Evolutionary conservation across 37 sponge, comb jelly and placozoan species (phyloP).

Genomic region (Chondrosia reniformis): DNA sequence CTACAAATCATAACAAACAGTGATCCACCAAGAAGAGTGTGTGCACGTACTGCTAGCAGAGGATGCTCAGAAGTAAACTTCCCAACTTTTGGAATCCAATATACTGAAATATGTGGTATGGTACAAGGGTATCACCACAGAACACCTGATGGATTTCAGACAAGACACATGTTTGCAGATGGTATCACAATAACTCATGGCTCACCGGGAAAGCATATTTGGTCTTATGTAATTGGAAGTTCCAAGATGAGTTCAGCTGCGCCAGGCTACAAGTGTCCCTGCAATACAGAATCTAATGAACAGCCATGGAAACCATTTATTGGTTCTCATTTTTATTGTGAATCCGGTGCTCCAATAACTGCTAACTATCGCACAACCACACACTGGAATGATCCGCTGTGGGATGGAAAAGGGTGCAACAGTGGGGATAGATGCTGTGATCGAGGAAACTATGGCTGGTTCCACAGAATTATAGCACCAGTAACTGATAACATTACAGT

Average conservation of each 20-base stretch:
- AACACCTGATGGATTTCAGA: not conserved
- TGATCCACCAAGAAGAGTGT: not conserved
- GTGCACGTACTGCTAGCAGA: not conserved
- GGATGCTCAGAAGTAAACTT: not conserved
- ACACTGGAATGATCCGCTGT: slow-evolving; percentile 1
- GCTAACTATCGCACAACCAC: not conserved
- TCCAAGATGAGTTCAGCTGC: not conserved
- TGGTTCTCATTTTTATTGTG: not conserved
- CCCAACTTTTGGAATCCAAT: not conserved
- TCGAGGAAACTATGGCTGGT: not conserved
- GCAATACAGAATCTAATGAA: not conserved
- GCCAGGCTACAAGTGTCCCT: not conserved
- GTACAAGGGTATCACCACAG: not conserved
- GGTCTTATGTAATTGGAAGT: not conserved
- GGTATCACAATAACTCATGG: slow-evolving; percentile 4
- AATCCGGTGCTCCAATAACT: not conserved
- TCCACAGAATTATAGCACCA: not conserved
- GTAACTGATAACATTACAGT: not conserved
- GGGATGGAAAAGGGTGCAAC: not conserved
- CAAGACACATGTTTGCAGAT: not conserved
- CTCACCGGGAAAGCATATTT: not conserved
- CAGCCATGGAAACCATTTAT: too few relatives aligned
- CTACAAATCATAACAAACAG: not conserved
- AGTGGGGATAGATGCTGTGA: not conserved
- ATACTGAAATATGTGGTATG: not conserved